These are phyloP conservation scores for Emmelina monodactyla DNA, from an alignment of 2,888 invertebrate species.

Conservation along the genomic window DNA sequence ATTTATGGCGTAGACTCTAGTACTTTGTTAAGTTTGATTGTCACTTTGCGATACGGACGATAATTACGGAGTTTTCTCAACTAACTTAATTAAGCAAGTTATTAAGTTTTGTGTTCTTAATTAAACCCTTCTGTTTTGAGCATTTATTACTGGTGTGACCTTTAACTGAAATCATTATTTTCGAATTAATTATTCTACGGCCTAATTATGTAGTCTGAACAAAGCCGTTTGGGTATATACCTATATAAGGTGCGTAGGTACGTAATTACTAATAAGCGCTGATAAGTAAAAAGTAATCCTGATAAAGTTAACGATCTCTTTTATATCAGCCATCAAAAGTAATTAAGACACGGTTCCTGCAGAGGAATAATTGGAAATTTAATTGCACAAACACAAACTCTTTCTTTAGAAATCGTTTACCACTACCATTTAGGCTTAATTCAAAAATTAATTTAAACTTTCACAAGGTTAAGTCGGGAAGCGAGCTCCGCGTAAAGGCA, in stretches of 20 bases:
- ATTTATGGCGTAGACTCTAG: slow-evolving; percentile 61
- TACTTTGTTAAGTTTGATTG: slow-evolving; percentile 52
- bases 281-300: too few species aligned
- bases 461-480: slow-evolving; percentile 55
- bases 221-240: too few species aligned
- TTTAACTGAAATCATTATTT: too few species aligned
- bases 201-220: too few species aligned
- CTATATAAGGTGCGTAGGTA: too few species aligned
- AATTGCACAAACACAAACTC: slow-evolving; percentile 50
- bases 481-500: slow-evolving; percentile 55
- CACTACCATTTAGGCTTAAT: slow-evolving; percentile 60
- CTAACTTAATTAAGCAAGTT: too few species aligned
- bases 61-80: not conserved
- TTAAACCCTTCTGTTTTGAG: too few species aligned
- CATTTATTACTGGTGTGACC: too few species aligned
- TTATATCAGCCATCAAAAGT: slow-evolving; percentile 38
- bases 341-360: slow-evolving; percentile 43
- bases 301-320: slow-evolving; percentile 18
- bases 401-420: slow-evolving; percentile 59
- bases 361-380: slow-evolving; percentile 53
- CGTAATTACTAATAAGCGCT: too few species aligned
- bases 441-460: slow-evolving; percentile 67
- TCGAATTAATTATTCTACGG: too few species aligned
- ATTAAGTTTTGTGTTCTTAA: too few species aligned
- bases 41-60: slow-evolving; percentile 27